Evolutionary conservation across 2,888 invertebrate genomes (phyloP).

Genomic region (Rhodophaea formosa): DNA sequence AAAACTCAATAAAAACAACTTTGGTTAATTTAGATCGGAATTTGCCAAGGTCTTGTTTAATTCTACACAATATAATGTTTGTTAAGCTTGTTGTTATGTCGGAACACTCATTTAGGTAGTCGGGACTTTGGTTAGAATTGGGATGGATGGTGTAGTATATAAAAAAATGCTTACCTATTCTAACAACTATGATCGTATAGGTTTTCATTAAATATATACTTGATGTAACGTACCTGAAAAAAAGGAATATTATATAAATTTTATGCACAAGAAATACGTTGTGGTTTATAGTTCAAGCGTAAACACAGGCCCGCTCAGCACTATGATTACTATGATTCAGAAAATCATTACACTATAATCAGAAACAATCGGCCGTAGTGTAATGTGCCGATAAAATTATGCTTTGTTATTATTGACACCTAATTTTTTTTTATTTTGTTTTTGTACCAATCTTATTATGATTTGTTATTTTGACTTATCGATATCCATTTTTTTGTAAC

Average conservation of each 20-base stretch:
- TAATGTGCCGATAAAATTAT: conserved; percentile 10
- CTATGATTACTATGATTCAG: conserved; percentile 25
- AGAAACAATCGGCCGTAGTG: conserved; percentile 21
- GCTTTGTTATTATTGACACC: conserved; percentile 15
- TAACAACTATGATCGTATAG: no score
- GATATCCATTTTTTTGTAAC: no score
- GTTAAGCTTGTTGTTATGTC: no score
- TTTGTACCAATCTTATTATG: background rate
- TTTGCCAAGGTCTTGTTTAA: background rate
- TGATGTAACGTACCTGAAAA: background rate
- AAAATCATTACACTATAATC: conserved; percentile 25
- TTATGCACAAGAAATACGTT: background rate
- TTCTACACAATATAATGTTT: no score
- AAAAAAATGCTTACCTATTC: no score
- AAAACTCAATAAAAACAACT: background rate
- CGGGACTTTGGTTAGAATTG: no score
- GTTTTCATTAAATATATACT: background rate
- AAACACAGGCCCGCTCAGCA: conserved; percentile 7
- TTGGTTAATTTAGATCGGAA: background rate
- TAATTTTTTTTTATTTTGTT: background rate
- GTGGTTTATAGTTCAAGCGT: conserved; percentile 1
- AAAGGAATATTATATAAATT: background rate
- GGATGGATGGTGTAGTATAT: no score
- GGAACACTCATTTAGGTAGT: no score
- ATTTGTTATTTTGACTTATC: background rate